Base-by-base conservation (phyloP, 2,888 invertebrate species). In the Scelioninae gen. 1 region DNA sequence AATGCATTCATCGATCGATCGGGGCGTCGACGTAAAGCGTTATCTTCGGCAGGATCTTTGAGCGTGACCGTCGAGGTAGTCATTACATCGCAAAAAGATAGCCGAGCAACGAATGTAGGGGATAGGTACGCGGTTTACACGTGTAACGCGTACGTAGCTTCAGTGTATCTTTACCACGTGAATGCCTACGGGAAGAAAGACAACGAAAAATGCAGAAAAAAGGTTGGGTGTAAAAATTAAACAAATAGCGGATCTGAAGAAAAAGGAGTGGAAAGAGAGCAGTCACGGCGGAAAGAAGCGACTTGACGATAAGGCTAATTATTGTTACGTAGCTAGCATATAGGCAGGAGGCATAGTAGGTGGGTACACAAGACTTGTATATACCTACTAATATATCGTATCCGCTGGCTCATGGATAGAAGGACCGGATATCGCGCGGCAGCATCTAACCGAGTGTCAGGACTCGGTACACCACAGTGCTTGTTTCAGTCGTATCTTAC, bases 391-490 rank as follows among this genome's bases (percentile, higher is more conserved):
- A 88, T 88, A 85, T 87, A 87, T 88, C 82, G 84, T 85, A n/a
- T n/a, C n/a, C n/a, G n/a, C n/a, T n/a, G n/a, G n/a, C n/a, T n/a
- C n/a, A n/a, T n/a, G 85, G 86, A 87, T 87, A 87, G 87, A 84
- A 84, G 86, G 85, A 85, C 63, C 82, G 84, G 89, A 90, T 92
- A 91, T 91, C 91, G 88, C 84, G 86, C 86, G 84, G 87, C 87
- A 88, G 84, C 88, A 92, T 91, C 92, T 91, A 60, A 83, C 86
- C 86, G 89, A 88, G 88, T 89, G 91, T 89, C 90, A 88, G 89
- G 81, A 72, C 85, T 86, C 88, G 80, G 81, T 89, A 88, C 87
- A 85, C 87, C 85, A 89, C 88, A 84, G 80, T 85, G 60, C 81
- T 82, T 77, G 87, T 71, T 84, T 9, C 31, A 60, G 85, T 85